Evolutionary conservation across 1,140 invertebrate genomes (phyloP), one percentile per base, ranked within the genome.

Genomic region (Hylaeus anthracinus): DNA sequence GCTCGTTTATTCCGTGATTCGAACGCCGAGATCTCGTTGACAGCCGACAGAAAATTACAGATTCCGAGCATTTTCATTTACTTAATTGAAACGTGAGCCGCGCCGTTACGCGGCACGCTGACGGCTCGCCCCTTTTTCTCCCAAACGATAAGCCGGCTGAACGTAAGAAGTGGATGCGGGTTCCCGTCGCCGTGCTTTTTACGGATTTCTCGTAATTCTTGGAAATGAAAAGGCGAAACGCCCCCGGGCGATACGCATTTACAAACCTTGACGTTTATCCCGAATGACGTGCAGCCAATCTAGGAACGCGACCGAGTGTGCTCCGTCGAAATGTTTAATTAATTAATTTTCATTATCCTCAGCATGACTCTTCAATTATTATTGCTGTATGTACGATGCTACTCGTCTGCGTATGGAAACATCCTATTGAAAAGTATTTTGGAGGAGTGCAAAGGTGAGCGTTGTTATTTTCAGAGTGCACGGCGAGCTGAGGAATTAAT

Each of bases 11-110:
- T 14, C 2, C 41, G 39, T 26, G 12, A 83, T 71, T 63, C 56
- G 60, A 72, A 48, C 55, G 41, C 5, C 41, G 37, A n/a, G 64
- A 60, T 51, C 26, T 0, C 1, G 43, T 14, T 48, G 37, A 41
- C 51, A 45, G 39, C 5, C 53, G n/a, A n/a, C 6, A 8, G 39
- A 77, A 74, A 63, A 58, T 45, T 51, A 58, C 26, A 26, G 43
- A 71, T 41, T 74, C 41, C 56, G 26, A 73, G 73, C 64, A 41
- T 83, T 87, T 81, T 78, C 82, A 83, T 87, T 86, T 74, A 61
- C 71, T 80, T 86, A 81, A 86, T 85, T 83, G 63, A 85, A 74
- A 48, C 60, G 53, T 60, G 43, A 70, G 51, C 69, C 37, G 60
- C 15, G 12, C 26, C 12, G 37, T 53, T 76, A 26, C 26, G 26